Evolutionary conservation across 2,797 vertebrate species (phyloP).

Genomic region (Neopelma chrysocephalum): DNA sequence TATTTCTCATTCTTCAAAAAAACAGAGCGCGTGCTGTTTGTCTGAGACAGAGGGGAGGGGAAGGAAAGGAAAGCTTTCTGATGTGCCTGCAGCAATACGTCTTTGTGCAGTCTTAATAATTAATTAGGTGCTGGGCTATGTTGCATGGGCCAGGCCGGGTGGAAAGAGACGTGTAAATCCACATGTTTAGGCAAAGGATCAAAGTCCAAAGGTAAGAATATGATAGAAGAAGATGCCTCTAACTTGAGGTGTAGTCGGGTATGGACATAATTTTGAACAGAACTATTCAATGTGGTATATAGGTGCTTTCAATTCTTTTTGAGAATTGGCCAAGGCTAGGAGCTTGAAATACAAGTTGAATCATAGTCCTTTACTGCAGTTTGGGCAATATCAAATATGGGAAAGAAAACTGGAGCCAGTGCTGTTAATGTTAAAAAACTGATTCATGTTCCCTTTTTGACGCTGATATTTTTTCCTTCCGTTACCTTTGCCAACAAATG

Average conservation of each 20-base stretch:
- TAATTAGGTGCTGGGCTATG: not conserved
- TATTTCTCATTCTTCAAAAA: not conserved
- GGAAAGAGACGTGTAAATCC: not conserved
- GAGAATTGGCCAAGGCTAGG: not conserved
- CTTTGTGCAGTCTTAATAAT: not conserved
- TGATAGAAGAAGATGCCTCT: not conserved
- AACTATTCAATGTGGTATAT: not conserved
- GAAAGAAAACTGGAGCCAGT: not conserved
- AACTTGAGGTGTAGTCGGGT: not conserved
- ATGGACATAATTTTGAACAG: not conserved
- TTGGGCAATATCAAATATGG: not conserved
- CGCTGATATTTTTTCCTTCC: constrained; percentile 32
- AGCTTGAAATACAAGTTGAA: not conserved
- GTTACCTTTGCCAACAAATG: constrained; percentile 29
- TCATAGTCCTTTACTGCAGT: not conserved
- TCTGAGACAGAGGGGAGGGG: not conserved
- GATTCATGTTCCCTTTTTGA: not conserved
- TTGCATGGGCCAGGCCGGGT: not conserved
- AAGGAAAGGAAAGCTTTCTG: not conserved
- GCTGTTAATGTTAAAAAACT: not conserved
- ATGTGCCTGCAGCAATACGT: not conserved
- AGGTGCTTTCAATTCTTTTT: not conserved
- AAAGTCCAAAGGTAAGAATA: not conserved
- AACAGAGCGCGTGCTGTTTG: not conserved
- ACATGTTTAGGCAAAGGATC: not conserved